phyloP scores from a whole-genome alignment of 2,113 vertebrate species.

The Gallinago undulata region DNA sequence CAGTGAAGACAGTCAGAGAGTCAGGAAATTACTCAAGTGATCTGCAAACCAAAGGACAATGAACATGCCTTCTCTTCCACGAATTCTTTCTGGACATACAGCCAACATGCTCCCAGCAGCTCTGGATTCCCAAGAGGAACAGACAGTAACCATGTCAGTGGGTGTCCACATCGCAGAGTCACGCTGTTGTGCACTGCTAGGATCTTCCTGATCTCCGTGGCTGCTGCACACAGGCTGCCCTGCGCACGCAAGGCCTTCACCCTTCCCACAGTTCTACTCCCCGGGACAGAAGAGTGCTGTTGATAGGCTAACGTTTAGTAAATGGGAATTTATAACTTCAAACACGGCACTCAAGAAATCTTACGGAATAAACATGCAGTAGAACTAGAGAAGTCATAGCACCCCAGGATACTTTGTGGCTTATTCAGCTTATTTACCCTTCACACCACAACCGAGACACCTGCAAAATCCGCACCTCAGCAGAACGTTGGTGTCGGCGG shows the following conservation, averaged over 20 bases:
- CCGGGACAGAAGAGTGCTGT: fast-evolving
- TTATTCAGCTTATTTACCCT: not conserved
- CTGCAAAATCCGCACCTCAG: not conserved
- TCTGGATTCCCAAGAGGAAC: not conserved
- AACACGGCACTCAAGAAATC: too few relatives aligned
- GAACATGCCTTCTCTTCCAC: not conserved
- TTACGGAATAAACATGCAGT: not conserved
- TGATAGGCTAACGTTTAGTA: fast-evolving
- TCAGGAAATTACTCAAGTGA: not conserved
- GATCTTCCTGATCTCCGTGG: not conserved
- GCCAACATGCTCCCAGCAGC: not conserved
- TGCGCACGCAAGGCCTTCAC: not conserved
- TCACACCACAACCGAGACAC: not conserved
- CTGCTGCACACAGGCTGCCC: not conserved
- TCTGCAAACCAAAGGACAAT: not conserved
- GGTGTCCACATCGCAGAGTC: not conserved
- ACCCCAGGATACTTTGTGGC: fast-evolving
- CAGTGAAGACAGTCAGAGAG: not conserved
- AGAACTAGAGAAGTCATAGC: not conserved
- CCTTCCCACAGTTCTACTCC: fast-evolving
- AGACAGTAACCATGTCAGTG: not conserved
- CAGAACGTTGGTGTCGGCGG: not conserved
- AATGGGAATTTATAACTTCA: fast-evolving
- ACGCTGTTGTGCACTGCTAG: not conserved
- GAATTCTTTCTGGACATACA: not conserved